These are phyloP conservation scores for Sciurus carolinensis DNA, from an alignment of 2,797 vertebrate genomes.

Conservation along the genomic window DNA sequence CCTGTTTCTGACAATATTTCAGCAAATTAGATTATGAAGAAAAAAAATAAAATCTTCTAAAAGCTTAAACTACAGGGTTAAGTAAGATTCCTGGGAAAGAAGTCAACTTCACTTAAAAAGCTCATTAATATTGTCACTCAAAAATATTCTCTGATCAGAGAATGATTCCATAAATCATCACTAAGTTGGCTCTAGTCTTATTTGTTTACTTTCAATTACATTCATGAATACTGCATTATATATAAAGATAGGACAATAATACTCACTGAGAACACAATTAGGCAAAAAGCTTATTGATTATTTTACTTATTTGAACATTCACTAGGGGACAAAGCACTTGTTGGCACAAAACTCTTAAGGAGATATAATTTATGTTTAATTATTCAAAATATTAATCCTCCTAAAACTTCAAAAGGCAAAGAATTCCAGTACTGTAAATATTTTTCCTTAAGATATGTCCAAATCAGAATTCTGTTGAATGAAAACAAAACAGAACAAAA, in stretches of 20 bases:
- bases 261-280: conserved; percentile 78
- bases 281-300: conserved; percentile 83
- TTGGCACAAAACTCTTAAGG: conserved; percentile 74
- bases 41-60: conserved; percentile 44
- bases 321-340: conserved; percentile 76
- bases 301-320: conserved; percentile 84
- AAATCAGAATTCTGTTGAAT: conserved; percentile 77
- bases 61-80: conserved; percentile 67
- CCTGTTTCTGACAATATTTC: conserved; percentile 31
- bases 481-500: conserved; percentile 60
- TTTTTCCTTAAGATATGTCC: conserved; percentile 70
- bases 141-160: conserved; percentile 66
- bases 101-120: conserved; percentile 65
- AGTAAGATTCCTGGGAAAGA: conserved; percentile 67
- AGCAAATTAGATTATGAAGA: conserved; percentile 57
- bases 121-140: conserved; percentile 66
- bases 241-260: conserved; percentile 61
- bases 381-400: conserved; percentile 81
- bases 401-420: conserved; percentile 80
- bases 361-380: conserved; percentile 77
- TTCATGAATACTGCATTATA: conserved; percentile 75
- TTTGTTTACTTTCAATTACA: conserved; percentile 76
- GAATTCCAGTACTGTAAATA: conserved; percentile 75
- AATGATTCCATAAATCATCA: conserved; percentile 58
- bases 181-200: conserved; percentile 39